Conservation (phyloP, 2,113 vertebrate genomes). For the Salvelinus namaycush region DNA sequence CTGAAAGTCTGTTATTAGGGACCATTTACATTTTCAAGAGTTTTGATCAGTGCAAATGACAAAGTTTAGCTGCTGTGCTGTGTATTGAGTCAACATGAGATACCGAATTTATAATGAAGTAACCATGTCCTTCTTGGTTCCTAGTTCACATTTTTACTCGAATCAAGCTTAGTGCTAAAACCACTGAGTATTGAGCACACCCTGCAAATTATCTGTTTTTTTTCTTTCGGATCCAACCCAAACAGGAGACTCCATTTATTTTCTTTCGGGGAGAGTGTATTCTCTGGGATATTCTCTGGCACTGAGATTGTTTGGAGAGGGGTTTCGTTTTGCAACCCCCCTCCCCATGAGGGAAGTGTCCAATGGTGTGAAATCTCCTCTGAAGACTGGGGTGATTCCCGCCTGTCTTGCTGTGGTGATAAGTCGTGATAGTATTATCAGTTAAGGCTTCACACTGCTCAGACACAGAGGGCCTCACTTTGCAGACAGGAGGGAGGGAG, state of each 20-base stretch:
- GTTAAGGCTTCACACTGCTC: not conserved
- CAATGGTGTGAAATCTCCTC: conserved; percentile 50
- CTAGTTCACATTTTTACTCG: conserved; percentile 54
- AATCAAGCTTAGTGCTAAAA: conserved; percentile 44
- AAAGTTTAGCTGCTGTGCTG: no score
- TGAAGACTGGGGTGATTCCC: conserved; percentile 40
- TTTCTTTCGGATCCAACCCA: conserved; percentile 64
- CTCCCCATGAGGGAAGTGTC: not conserved
- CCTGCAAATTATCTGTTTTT: conserved; percentile 66
- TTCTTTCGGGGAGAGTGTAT: conserved; percentile 69
- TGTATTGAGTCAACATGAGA: no score
- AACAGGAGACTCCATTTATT: conserved; percentile 73
- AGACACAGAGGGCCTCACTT: no score
- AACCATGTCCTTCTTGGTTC: conserved; percentile 56
- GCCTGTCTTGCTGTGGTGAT: conserved; percentile 33
- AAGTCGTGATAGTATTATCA: conserved; percentile 43
- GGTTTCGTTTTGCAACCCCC: conserved; percentile 50
- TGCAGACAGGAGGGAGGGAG: no score
- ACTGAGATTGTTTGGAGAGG: conserved; percentile 63
- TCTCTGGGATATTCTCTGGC: conserved; percentile 74
- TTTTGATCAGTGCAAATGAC: no score
- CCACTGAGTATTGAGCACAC: conserved; percentile 44
- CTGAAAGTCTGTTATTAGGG: no score
- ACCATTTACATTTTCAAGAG: no score
- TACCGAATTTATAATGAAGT: conserved; percentile 9